Evolutionary conservation across 2,888 invertebrate genomes (phyloP).

Genomic region (Podabrus alpinus): DNA sequence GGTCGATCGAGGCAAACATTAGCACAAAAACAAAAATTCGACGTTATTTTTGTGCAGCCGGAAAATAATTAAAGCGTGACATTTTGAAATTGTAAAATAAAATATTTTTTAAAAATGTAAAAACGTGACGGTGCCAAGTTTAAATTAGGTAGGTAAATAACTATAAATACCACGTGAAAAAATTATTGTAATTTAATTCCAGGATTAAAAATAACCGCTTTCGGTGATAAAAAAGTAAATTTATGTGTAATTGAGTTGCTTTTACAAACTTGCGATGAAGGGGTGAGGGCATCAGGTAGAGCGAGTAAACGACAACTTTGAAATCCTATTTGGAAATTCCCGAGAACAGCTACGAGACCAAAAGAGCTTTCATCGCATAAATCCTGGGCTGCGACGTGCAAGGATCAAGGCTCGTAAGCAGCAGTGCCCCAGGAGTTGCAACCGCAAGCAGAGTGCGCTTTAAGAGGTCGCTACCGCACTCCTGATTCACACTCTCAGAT

Average conservation of each 20-base stretch:
- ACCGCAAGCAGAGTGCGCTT: slow-evolving; percentile 52
- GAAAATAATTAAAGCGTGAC: not conserved
- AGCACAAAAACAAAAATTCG: too few relatives aligned
- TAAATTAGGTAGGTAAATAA: not conserved
- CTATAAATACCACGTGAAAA: not conserved
- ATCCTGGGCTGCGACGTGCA: slow-evolving; percentile 31
- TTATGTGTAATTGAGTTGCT: not conserved
- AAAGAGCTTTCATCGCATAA: slow-evolving; percentile 31
- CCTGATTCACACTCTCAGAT: slow-evolving; percentile 52
- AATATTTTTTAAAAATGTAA: not conserved
- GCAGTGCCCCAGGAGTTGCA: slow-evolving; percentile 32
- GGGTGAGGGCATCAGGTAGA: slow-evolving; percentile 11
- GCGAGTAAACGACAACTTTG: slow-evolving; percentile 21
- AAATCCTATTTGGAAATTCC: slow-evolving; percentile 26
- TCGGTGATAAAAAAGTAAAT: not conserved
- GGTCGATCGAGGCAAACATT: not conserved
- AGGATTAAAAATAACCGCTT: not conserved
- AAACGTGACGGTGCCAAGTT: not conserved
- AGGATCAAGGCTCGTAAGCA: slow-evolving; percentile 31
- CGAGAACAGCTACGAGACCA: slow-evolving; percentile 28
- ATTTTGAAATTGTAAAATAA: not conserved
- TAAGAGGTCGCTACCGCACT: slow-evolving; percentile 49
- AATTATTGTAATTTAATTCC: not conserved
- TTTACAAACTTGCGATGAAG: not conserved
- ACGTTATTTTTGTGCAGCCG: not conserved